Percentiles rank a stretch among this genome's conserved stretches.
Conservation (phyloP, 2,113 vertebrate species). For the Phylloscopus whistleri region DNA sequence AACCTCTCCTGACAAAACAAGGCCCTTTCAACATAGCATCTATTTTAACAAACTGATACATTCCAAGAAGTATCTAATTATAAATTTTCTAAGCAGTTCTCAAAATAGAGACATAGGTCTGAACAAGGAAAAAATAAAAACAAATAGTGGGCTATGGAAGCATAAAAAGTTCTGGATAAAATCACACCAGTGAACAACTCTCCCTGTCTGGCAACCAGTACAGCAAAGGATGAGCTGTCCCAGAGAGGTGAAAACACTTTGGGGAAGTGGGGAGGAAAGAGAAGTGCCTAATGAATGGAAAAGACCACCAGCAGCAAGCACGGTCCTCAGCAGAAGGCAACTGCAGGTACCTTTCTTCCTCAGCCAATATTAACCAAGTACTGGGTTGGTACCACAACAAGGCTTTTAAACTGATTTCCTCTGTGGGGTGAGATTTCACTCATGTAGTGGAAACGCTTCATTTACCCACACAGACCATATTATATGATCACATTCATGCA, state of each 20-base stretch:
- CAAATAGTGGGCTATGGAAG: background rate
- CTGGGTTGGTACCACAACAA: constrained; percentile 2
- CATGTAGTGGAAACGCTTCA: background rate
- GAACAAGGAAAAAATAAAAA: background rate
- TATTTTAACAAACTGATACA: background rate
- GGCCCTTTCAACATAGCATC: background rate
- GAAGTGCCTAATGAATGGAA: background rate
- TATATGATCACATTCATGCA: background rate
- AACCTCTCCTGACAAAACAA: background rate
- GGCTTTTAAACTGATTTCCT: background rate
- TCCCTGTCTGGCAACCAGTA: background rate
- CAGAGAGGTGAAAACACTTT: background rate
- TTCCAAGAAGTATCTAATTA: background rate
- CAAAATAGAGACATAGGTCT: background rate
- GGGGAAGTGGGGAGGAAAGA: background rate
- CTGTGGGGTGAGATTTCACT: background rate
- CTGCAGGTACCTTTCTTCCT: background rate
- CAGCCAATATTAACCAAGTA: constrained; percentile 7
- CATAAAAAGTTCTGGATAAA: background rate
- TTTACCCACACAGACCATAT: background rate
- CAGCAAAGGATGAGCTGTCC: background rate
- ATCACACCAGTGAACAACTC: background rate
- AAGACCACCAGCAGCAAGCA: background rate
- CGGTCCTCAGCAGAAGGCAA: background rate
- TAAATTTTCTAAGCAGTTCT: background rate